Percentiles rank a stretch among this genome's conserved stretches.
These are phyloP conservation scores for Mirza zaza DNA, from an alignment of 2,113 vertebrate species.

Conservation along the genomic window DNA sequence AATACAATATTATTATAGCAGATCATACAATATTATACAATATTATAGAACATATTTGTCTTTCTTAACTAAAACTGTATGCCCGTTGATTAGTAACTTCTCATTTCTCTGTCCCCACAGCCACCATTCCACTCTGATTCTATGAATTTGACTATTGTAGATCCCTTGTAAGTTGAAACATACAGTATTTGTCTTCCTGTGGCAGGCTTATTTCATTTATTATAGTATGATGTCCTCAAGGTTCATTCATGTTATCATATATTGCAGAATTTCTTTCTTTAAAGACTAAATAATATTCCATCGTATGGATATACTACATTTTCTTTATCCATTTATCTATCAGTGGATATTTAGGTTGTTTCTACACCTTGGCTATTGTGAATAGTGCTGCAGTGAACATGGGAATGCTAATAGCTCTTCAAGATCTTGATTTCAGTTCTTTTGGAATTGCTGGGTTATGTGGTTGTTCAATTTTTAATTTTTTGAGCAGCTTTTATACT, in stretches of 20 bases:
- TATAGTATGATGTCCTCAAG: not conserved
- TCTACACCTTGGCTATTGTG: not conserved
- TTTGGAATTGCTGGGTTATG: not conserved
- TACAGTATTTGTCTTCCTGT: not conserved
- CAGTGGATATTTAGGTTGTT: not conserved
- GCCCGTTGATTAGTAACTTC: not conserved
- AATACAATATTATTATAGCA: not conserved
- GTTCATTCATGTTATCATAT: not conserved
- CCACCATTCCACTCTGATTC: not conserved
- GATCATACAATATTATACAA: no score
- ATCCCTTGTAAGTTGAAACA: not conserved
- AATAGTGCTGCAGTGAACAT: not conserved
- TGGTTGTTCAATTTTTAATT: not conserved
- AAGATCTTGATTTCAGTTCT: not conserved
- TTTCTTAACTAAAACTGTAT: not conserved
- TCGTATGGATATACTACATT: not conserved
- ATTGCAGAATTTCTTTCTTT: not conserved
- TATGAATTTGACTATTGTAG: not conserved
- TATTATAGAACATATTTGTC: not conserved
- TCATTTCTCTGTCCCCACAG: not conserved
- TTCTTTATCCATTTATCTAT: not conserved
- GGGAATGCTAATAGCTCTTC: not conserved
- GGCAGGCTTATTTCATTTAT: not conserved
- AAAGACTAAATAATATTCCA: not conserved
- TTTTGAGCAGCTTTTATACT: not conserved